Base-by-base conservation (phyloP, 2,113 vertebrate genomes). In the Chaenocephalus aceratus region DNA sequence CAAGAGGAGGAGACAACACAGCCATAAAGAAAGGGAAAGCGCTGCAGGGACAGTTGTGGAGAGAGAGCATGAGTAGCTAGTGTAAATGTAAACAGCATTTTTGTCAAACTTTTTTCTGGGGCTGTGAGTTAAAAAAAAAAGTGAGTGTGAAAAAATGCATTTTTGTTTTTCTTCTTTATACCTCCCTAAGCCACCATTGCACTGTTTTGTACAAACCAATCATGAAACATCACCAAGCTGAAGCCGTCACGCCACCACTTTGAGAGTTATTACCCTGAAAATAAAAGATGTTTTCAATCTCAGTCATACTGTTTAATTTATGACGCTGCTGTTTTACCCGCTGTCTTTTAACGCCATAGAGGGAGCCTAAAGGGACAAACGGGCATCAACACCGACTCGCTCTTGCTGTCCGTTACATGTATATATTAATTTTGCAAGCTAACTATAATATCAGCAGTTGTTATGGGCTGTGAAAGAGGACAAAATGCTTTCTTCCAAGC, bases 381-480 rank as follows among this genome's bases (percentile, higher is more conserved):
- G n/a, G 75, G 79, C 73, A 77, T 70, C 82, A 5, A 23, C 30
- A 12, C 10, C 15, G 77, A 86, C 75, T 72, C 12, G 68, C 76
- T 74, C 65, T 69, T 5, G 71, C 82, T 66, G 82, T 81, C 80
- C 82, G 89, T 73, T 75, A 30, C 64, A 15, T 92, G 87, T 90
- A 91, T 89, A 92, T 93, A 93, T 91, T 79, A 88, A 92, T 91
- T 93, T 92, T 91, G 77, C 85, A 87, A 88, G 82, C 74, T 84
- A 86, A 82, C 88, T 78, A 85, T 85, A 72, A 82, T 84, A 86
- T 86, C 84, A 86, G 86, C 85, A 80, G 77, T 89, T 81, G 84
- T 91, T 82, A 82, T 56, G 86, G 88, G 79, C 76, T 90, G 88
- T 86, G 85, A 91, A 85, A 82, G 61, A 54, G 53, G 30, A 51